Base-by-base conservation (phyloP, 2,113 vertebrate genomes). In the Microtus oregoni region DNA sequence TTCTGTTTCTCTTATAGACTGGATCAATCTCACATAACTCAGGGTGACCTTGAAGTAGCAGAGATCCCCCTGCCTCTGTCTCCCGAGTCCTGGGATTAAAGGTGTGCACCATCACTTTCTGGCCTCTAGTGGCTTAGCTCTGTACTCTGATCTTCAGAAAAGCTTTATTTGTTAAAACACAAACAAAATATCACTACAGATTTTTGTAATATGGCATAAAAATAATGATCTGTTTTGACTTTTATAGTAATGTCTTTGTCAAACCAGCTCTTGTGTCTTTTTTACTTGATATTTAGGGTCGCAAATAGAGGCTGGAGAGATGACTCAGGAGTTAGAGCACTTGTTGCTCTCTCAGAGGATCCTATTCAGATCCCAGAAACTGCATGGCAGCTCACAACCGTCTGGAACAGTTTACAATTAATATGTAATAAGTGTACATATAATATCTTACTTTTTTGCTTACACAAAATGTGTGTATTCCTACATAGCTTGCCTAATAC, bases 391-490 rank as follows among this genome's bases (percentile, higher is more conserved):
- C 26, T 77, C 41, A 77, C 20, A 75, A 41, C 38, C 72, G 3
- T 75, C 38, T 13, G 38, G 41, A 75, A 75, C 38, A 41, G 20
- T 38, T 75, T 76, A 76, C 75, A 28, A 28, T 79, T 30, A 11
- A 10, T 32, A 15, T 79, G 77, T 35, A 52, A 35, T 7, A 35
- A 9, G 78, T 50, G 26, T 89, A 58, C 58, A 41, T 61, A n/a
- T 75, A 63, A 12, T 77, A 52, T 86, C 89, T 86, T 86, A 72
- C 38, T 92, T 94, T 91, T 72, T 92, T n/a, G 89, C 65, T 86
- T 61, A 79, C 10, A 85, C 55, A 78, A 90, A 94, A 35, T 65
- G 68, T 92, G 50, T 50, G 17, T 47, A 58, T 83, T 77, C 76
- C 44, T 78, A 28, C 35, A 81, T n/a, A 65, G 20, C 47, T 87